These are phyloP conservation scores for Amphiura filiformis DNA, from an alignment of 35 echinoderm and acorn worm genomes.

Conservation along the genomic window DNA sequence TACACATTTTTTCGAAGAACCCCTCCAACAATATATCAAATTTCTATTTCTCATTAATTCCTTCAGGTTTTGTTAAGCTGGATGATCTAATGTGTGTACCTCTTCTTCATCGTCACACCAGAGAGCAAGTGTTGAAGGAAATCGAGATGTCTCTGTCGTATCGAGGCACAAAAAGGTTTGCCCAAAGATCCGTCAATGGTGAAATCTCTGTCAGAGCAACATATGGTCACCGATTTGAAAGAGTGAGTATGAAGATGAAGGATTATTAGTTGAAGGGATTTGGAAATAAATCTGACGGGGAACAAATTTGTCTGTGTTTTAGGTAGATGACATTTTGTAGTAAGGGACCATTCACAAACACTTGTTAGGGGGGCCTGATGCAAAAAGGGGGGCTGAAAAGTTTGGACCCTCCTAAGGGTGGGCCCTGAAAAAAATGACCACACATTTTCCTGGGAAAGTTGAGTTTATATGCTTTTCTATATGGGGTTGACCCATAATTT, in stretches of 20 bases:
- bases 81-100: slow-evolving; percentile 60
- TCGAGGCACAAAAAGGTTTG: slow-evolving; percentile 65
- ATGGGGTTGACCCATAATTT: too few species aligned
- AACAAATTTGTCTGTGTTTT: neutral
- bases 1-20: too few species aligned
- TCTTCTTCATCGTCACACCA: slow-evolving; percentile 33
- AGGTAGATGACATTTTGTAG: too few species aligned
- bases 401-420: too few species aligned
- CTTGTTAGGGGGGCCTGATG: too few species aligned
- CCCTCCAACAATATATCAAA: too few species aligned
- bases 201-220: slow-evolving; percentile 57
- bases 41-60: neutral
- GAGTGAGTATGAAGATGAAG: neutral
- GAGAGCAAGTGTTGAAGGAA: slow-evolving; percentile 49
- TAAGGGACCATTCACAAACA: too few species aligned
- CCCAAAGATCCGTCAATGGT: slow-evolving; percentile 35
- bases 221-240: slow-evolving; percentile 34
- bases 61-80: slow-evolving; percentile 75
- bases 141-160: slow-evolving; percentile 38
- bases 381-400: too few species aligned
- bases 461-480: too few species aligned
- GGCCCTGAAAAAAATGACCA: too few species aligned
- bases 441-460: too few species aligned
- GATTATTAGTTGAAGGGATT: neutral
- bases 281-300: neutral